Evolutionary conservation across 1,140 invertebrate genomes (phyloP), one percentile per base, ranked within the genome.

Genomic region (Forficula auricularia): DNA sequence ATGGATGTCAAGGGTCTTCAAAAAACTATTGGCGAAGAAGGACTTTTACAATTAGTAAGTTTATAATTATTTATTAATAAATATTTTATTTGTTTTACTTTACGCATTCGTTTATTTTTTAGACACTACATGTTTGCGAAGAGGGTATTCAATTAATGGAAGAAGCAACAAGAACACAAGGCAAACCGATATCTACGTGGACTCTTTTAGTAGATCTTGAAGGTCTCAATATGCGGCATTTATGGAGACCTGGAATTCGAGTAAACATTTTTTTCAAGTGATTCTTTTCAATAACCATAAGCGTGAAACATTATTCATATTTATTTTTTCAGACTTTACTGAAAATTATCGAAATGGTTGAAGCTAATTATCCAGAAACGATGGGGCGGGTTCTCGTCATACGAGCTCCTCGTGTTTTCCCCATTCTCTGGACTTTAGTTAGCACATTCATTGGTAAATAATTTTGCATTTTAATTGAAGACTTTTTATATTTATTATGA

Each of bases 351-450:
- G 88, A 94, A 65, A 84, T 89, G 38, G 86, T 94, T 6, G 89
- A 96, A 62, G 81, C 82, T 12, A 94, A 95, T 64, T 95, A 96
- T 64, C 91, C 91, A 8, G 90, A 96, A 64, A 95, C 89, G 7
- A 85, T 96, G 80, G 73, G 76, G 2, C 64, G 78, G 35, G 83
- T 91, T 38, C 66, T 91, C 18, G 85, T 92, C 47, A 80, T 88
- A 42, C 67, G 86, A 48, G 87, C 87, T 19, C 88, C 88, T 1
- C 68, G 89, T 48, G 88, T 94, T 35, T 96, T 96, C 58, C 91
- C 91, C 1, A 89, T 96, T 45, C 66, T 95, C n/a, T 96, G 91
- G 91, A 95, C 90, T 0, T 72, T 96, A 36, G 83, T 96, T 40
- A 86, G 84, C 55, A 88, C 88, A n/a, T 95, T 96, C 59, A 96